Evolutionary conservation across 2,797 vertebrate genomes (phyloP), one percentile per base, ranked within the genome.

Genomic region (Notolepis coatsorum): DNA sequence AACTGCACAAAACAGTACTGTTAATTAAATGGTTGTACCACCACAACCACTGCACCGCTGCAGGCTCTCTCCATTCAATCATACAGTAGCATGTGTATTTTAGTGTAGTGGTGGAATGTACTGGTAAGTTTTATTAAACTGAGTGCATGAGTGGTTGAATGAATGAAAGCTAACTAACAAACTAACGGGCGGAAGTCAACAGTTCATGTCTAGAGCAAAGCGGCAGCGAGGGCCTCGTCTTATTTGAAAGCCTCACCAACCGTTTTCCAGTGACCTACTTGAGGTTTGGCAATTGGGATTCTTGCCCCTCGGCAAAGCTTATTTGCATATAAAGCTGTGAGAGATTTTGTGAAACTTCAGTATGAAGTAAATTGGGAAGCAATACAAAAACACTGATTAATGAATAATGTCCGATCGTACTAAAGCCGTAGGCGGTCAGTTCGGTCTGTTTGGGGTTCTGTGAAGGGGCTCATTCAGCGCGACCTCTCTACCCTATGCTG

Each of bases 191-290:
- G 65, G 46, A 45, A 75, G 61, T 84, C 77, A 78, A 70, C 84
- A 77, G 82, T 66, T 77, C 31, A 59, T 75, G 48, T n/a, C 46
- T 58, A 50, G 28, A 48, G 50, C 61, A 43, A 43, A 73, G 56
- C 71, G 59, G 59, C 69, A 81, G 46, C 37, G 15, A 64, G 71
- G 42, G 30, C 43, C 25, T 61, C 67, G 56, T 46, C 50, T 49
- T 51, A 37, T 30, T 47, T 38, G 46, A 68, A 58, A 41, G 77
- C 63, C 51, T 81, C 65, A 65, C 71, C 78, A 60, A 81, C 79
- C 53, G 41, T 81, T 75, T 82, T 81, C 73, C 76, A 76, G 37
- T 91, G 87, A 89, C 91, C 86, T 87, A 90, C 80, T 90, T 92
- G 77, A 74, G 68, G 78, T 86, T 85, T 87, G 86, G 84, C 69